These are phyloP conservation scores for Oreohelix idahoensis DNA, from an alignment of 1,140 invertebrate genomes.

Conservation along the genomic window DNA sequence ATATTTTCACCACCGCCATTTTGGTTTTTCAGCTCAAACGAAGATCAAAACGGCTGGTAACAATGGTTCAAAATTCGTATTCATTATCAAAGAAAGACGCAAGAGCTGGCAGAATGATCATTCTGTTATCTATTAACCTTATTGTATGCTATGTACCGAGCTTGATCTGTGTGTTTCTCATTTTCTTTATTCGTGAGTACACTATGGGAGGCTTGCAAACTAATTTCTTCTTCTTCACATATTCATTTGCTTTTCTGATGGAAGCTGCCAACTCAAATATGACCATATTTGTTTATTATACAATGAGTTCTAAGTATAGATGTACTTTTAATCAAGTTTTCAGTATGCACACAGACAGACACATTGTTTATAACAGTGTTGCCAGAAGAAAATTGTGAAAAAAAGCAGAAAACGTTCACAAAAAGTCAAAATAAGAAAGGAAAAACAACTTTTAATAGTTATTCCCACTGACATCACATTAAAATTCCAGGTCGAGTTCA, in stretches of 20 bases:
- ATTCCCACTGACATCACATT: too few relatives aligned
- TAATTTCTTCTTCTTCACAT: neutral
- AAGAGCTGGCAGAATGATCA: neutral
- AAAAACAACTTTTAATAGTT: too few relatives aligned
- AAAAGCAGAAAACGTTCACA: too few relatives aligned
- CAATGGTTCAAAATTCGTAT: neutral
- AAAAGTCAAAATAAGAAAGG: too few relatives aligned
- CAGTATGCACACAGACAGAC: too few relatives aligned
- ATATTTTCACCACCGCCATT: neutral
- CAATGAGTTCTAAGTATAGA: constrained; percentile 6
- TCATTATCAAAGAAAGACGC: neutral
- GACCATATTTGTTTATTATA: constrained; percentile 5
- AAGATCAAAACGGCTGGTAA: neutral
- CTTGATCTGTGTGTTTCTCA: neutral
- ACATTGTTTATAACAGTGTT: too few relatives aligned
- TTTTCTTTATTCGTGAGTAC: neutral
- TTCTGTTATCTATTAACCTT: neutral
- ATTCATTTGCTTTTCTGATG: neutral
- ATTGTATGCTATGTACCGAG: neutral
- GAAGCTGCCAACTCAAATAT: neutral
- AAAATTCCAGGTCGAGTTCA: too few relatives aligned
- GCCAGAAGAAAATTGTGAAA: too few relatives aligned
- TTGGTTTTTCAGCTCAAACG: neutral
- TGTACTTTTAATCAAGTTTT: neutral
- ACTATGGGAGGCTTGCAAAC: neutral